Conservation (phyloP, 1,140 invertebrate genomes). For the Bombus haemorrhoidalis region DNA sequence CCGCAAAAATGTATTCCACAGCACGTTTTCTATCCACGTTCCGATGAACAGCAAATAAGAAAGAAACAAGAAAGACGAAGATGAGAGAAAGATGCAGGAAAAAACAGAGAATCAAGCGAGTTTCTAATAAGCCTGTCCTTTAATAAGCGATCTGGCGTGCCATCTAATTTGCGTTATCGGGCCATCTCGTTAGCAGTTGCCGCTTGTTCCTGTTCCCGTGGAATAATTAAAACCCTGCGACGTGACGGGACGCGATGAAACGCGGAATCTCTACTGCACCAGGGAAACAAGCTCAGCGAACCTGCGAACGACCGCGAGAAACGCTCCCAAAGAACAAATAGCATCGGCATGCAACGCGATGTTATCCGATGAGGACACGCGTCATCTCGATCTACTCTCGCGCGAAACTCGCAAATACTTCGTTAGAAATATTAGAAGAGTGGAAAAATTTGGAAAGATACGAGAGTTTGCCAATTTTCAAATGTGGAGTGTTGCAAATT, state of each 20-base stretch:
- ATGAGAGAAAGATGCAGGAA: neutral
- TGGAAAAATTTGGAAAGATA: too few species aligned
- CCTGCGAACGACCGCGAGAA: neutral
- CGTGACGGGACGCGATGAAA: slow-evolving; percentile 30
- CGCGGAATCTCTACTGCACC: neutral
- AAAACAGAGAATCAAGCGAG: neutral
- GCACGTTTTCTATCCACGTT: slow-evolving; percentile 45
- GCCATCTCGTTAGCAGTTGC: slow-evolving; percentile 44
- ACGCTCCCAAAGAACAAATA: neutral
- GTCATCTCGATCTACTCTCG: neutral
- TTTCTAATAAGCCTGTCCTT: slow-evolving; percentile 50
- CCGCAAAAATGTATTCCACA: slow-evolving; percentile 41
- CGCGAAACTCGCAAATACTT: too few species aligned
- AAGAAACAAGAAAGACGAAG: neutral
- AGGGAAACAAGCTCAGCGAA: neutral
- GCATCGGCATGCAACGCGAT: neutral
- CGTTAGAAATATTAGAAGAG: too few species aligned
- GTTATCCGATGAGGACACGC: neutral
- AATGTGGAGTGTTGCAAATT: too few species aligned
- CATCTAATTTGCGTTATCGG: slow-evolving; percentile 54
- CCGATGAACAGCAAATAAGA: neutral
- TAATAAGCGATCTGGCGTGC: slow-evolving; percentile 45
- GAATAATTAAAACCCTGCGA: slow-evolving; percentile 51
- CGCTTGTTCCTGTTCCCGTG: slow-evolving; percentile 12
- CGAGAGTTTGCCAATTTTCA: too few species aligned